A percentile compares a stretch with the other conserved stretches of the same genome.
These are phyloP conservation scores for Hypsibius dujardini DNA, from an alignment of 1,140 invertebrate genomes.

Conservation along the genomic window DNA sequence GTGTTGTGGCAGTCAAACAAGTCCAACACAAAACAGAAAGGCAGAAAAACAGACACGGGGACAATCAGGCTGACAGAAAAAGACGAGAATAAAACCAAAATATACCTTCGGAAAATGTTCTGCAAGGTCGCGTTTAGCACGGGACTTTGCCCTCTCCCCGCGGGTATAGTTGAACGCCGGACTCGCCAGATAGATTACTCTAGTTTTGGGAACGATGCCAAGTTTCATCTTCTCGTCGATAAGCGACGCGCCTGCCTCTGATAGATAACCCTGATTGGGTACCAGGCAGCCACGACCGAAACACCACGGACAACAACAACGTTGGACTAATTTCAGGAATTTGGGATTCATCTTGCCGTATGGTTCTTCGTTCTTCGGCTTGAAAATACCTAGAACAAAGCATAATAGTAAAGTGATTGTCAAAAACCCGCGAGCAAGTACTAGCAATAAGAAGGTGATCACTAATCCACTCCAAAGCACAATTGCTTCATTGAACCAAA, in stretches of 20 bases:
- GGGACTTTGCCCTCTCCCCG: slow-evolving; percentile 82
- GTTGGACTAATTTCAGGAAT: slow-evolving; percentile 99
- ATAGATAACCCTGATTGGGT: slow-evolving; percentile 95
- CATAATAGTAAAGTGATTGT: neutral
- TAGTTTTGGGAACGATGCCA: slow-evolving; percentile 88
- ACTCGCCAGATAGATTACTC: slow-evolving; percentile 78
- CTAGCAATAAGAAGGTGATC: no score
- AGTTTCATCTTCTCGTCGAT: slow-evolving; percentile 90
- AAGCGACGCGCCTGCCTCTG: slow-evolving; percentile 77
- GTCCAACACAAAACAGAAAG: no score
- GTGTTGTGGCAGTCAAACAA: no score
- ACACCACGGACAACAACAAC: slow-evolving; percentile 95
- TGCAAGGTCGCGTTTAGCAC: slow-evolving; percentile 81
- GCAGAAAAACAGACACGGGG: no score
- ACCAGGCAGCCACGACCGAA: slow-evolving; percentile 94
- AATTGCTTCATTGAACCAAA: no score
- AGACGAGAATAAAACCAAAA: no score
- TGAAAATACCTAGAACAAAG: slow-evolving; percentile 68
- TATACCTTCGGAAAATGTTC: slow-evolving; percentile 88
- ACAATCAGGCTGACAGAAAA: no score
- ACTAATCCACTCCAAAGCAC: no score
- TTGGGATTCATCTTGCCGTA: slow-evolving; percentile 96
- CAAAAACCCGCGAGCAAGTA: neutral
- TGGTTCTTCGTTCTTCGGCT: slow-evolving; percentile 98
- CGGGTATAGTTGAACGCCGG: slow-evolving; percentile 94